These are phyloP conservation scores for Lagria hirta DNA, from an alignment of 2,888 invertebrate species.

Conservation along the genomic window DNA sequence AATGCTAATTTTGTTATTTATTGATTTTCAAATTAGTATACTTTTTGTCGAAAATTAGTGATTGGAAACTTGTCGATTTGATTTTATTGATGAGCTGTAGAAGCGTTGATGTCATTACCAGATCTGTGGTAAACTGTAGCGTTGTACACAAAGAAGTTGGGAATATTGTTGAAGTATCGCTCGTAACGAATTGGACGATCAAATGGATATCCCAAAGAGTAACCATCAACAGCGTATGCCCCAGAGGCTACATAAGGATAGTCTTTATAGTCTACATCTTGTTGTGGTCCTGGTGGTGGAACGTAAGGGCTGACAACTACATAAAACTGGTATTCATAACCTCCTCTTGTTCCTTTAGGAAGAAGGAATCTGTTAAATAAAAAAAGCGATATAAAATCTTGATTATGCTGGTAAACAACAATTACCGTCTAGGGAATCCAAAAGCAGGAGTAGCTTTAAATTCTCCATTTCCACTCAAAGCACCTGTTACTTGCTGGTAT, in stretches of 20 bases:
- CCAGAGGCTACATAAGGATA: conserved; percentile 23
- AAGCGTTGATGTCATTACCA: conserved; percentile 35
- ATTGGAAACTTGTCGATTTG: conserved; percentile 5
- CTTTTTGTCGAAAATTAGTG: no score
- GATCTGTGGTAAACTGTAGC: conserved; percentile 53
- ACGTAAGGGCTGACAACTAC: conserved; percentile 56
- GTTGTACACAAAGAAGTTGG: conserved; percentile 69
- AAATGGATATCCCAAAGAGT: conserved; percentile 73
- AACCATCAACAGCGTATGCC: conserved; percentile 56
- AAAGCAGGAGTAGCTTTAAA: conserved; percentile 61
- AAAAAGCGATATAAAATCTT: not conserved
- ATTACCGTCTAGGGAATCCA: conserved; percentile 66
- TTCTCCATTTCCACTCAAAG: conserved; percentile 52
- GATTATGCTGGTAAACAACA: not conserved
- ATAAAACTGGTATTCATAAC: conserved; percentile 60
- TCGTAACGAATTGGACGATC: conserved; percentile 64
- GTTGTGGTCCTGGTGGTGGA: conserved; percentile 38
- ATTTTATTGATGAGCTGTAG: conserved; percentile 15
- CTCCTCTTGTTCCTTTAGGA: conserved; percentile 68
- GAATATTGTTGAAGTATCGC: conserved; percentile 61
- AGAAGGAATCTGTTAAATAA: conserved; percentile 57
- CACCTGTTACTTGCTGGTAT: conserved; percentile 63
- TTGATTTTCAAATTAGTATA: no score
- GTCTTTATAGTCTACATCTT: conserved; percentile 22
- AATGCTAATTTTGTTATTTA: no score